Evolutionary conservation across 2,113 vertebrate genomes (phyloP).

Genomic region (Brachypteracias leptosomus): DNA sequence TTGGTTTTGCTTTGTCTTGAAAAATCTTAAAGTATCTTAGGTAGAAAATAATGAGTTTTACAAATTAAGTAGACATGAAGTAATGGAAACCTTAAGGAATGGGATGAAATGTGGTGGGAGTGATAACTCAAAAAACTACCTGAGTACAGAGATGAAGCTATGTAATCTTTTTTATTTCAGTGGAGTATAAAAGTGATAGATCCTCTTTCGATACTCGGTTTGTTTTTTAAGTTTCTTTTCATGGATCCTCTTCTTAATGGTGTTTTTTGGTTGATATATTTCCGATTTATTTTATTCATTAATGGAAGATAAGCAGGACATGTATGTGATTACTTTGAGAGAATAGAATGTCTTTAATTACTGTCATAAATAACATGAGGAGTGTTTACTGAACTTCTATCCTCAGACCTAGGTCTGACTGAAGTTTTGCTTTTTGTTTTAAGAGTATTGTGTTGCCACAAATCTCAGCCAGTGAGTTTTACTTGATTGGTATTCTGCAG

Average conservation of each 20-base stretch:
- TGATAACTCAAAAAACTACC: neutral
- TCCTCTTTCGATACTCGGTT: neutral
- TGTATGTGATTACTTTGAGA: neutral
- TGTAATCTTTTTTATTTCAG: neutral
- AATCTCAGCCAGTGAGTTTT: neutral
- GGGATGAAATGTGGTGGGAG: neutral
- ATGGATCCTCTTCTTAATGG: neutral
- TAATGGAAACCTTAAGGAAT: neutral
- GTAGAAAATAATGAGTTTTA: neutral
- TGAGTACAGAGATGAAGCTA: neutral
- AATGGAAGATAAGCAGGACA: neutral
- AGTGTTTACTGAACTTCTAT: neutral
- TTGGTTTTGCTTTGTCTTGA: neutral
- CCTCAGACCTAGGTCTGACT: neutral
- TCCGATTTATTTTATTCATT: neutral
- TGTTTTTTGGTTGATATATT: neutral
- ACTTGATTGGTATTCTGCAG: neutral
- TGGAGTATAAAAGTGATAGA: neutral
- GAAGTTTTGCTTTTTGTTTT: neutral
- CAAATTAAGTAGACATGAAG: neutral
- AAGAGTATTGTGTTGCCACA: neutral
- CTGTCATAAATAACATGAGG: neutral
- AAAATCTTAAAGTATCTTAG: neutral
- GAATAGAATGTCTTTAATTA: neutral
- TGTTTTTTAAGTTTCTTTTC: neutral